Percentiles rank a stretch among this genome's conserved stretches.
Evolutionary conservation across 2,113 vertebrate genomes (phyloP).

Genomic region (Ondatra zibethicus): DNA sequence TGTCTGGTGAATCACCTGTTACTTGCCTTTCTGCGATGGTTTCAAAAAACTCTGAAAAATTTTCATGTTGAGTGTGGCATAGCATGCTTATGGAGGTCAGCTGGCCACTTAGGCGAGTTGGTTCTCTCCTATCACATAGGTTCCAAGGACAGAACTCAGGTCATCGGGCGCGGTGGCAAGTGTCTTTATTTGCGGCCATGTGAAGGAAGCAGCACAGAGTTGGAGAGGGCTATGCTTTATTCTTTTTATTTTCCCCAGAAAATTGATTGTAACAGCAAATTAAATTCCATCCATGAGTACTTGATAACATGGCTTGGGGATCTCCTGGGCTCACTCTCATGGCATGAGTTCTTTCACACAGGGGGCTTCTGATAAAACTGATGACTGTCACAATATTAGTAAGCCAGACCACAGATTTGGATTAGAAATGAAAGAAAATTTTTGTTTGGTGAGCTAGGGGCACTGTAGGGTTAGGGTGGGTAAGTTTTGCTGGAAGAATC

Average conservation of each 20-base stretch:
- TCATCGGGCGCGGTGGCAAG: neutral
- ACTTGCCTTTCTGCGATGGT: neutral
- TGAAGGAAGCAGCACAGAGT: neutral
- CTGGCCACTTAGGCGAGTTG: neutral
- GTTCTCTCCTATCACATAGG: neutral
- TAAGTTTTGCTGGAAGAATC: neutral
- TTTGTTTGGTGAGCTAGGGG: neutral
- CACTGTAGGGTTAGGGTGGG: neutral
- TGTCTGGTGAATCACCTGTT: neutral
- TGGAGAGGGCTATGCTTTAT: neutral
- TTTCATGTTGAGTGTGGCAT: neutral
- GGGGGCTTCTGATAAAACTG: neutral
- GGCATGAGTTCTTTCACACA: neutral
- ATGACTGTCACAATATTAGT: neutral
- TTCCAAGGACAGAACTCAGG: neutral
- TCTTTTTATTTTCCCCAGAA: neutral
- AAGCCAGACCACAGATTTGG: neutral
- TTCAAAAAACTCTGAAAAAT: neutral
- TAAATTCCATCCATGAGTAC: neutral
- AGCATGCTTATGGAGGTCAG: neutral
- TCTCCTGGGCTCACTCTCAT: neutral
- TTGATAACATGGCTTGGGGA: neutral
- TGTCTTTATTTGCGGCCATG: neutral
- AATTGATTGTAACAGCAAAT: neutral
- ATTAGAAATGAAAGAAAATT: neutral